phyloP scores from a whole-genome alignment of 1,140 invertebrate species.

The Philaenus spumarius region DNA sequence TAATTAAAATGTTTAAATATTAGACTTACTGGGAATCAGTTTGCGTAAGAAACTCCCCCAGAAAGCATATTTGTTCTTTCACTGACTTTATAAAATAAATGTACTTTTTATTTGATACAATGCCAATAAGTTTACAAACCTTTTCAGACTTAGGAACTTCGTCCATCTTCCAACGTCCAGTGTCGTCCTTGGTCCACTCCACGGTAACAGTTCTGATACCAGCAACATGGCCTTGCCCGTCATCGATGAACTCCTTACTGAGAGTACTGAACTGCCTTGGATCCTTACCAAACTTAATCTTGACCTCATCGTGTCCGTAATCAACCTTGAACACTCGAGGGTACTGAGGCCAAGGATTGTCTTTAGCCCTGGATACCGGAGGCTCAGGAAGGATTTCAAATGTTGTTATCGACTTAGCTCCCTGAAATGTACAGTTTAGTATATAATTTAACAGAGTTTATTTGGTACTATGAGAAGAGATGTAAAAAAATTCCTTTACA shows the following conservation, averaged over 20 bases:
- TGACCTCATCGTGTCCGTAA: conserved; percentile 97
- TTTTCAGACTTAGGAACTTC: conserved; percentile 77
- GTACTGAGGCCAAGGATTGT: conserved; percentile 98
- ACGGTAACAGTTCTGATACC: conserved; percentile 87
- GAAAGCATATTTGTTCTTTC: too few species aligned
- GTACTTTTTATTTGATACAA: too few species aligned
- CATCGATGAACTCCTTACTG: conserved; percentile 91
- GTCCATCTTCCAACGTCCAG: conserved; percentile 90
- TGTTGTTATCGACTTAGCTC: conserved; percentile 91
- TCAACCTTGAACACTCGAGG: conserved; percentile 95
- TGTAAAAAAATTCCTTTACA: neutral
- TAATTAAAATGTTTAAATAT: too few species aligned
- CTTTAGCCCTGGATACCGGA: conserved; percentile 62
- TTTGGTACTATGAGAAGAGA: too few species aligned
- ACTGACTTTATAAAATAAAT: too few species aligned
- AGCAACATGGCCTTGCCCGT: conserved; percentile 81
- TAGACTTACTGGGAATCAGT: too few species aligned
- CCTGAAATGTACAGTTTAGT: conserved; percentile 49
- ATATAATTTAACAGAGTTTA: too few species aligned
- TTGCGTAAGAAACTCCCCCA: too few species aligned
- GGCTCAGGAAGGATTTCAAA: conserved; percentile 97
- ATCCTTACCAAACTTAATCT: conserved; percentile 84
- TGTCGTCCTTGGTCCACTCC: conserved; percentile 88
- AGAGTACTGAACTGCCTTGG: conserved; percentile 89
- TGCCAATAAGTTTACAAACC: conserved; percentile 38